These are phyloP conservation scores for Diarsia mendica DNA, from an alignment of 2,888 invertebrate genomes.

Conservation along the genomic window DNA sequence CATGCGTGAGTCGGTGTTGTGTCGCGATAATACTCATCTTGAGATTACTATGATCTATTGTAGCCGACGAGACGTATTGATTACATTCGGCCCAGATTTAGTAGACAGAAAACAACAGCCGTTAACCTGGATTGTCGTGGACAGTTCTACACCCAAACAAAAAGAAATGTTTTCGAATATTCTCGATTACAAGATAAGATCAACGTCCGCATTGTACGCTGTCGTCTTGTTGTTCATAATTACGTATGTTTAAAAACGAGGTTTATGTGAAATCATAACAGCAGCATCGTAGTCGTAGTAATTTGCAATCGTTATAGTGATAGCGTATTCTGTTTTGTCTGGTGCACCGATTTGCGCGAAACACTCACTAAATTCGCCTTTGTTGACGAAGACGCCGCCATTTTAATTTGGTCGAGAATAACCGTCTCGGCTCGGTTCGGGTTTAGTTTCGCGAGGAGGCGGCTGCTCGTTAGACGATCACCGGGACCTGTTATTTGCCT, in stretches of 20 bases:
- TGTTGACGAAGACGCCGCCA: slow-evolving; percentile 75
- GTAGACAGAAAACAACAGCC: slow-evolving; percentile 51
- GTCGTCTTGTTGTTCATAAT: slow-evolving; percentile 29
- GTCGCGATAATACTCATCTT: slow-evolving; percentile 17
- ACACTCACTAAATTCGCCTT: slow-evolving; percentile 67
- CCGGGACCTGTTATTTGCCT: slow-evolving; percentile 68
- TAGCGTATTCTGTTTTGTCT: slow-evolving; percentile 65
- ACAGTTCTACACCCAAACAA: slow-evolving; percentile 35
- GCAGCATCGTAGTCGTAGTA: slow-evolving; percentile 49
- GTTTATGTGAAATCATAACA: slow-evolving; percentile 42
- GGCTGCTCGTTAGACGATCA: slow-evolving; percentile 67
- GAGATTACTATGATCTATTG: slow-evolving; percentile 41
- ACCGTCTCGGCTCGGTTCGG: slow-evolving; percentile 68
- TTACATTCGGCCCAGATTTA: slow-evolving; percentile 47
- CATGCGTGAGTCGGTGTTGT: slow-evolving; percentile 30
- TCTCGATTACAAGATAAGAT: slow-evolving; percentile 35
- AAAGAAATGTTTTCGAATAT: slow-evolving; percentile 35
- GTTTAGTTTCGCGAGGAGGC: slow-evolving; percentile 67
- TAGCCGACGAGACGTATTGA: slow-evolving; percentile 32
- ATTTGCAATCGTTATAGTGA: slow-evolving; percentile 70
- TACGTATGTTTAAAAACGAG: slow-evolving; percentile 34
- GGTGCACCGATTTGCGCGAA: slow-evolving; percentile 70
- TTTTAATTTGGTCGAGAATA: slow-evolving; percentile 78
- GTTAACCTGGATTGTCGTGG: slow-evolving; percentile 47
- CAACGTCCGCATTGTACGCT: slow-evolving; percentile 23